phyloP scores from a whole-genome alignment of 2,888 invertebrate species.

The Platycnemis pennipes region DNA sequence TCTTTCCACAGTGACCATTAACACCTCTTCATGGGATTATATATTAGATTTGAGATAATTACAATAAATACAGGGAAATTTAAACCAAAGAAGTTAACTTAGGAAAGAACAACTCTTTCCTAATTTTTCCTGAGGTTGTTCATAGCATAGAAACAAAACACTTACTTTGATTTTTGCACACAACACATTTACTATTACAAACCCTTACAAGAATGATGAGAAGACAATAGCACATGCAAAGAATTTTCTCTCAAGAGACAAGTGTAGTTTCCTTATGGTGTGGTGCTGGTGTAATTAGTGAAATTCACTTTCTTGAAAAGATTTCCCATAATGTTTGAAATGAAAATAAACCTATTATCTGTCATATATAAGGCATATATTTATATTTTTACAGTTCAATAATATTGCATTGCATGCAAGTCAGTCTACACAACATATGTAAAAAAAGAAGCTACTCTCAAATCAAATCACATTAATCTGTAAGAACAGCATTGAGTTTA shows the following conservation, averaged over 20 bases:
- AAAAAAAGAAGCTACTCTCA: slow-evolving; percentile 61
- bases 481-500: slow-evolving; percentile 47
- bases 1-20: slow-evolving; percentile 10
- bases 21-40: background rate
- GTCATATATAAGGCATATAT: slow-evolving; percentile 65
- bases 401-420: slow-evolving; percentile 66
- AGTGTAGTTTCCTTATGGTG: slow-evolving; percentile 46
- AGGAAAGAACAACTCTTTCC: background rate
- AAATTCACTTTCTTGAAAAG: slow-evolving; percentile 56
- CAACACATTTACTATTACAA: slow-evolving; percentile 64
- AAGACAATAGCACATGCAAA: slow-evolving; percentile 66
- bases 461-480: slow-evolving; percentile 64
- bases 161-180: slow-evolving; percentile 62
- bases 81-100: slow-evolving; percentile 40
- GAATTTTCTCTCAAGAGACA: slow-evolving; percentile 57
- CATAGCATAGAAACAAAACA: slow-evolving; percentile 55
- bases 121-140: slow-evolving; percentile 45
- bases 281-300: slow-evolving; percentile 57
- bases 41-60: background rate
- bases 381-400: slow-evolving; percentile 59
- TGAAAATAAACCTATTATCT: slow-evolving; percentile 50
- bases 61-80: slow-evolving; percentile 11
- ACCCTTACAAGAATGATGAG: slow-evolving; percentile 65
- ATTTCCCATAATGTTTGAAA: slow-evolving; percentile 49
- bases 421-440: slow-evolving; percentile 62